Base-by-base conservation (phyloP, 2,888 invertebrate species). In the Chrysolina americana region DNA sequence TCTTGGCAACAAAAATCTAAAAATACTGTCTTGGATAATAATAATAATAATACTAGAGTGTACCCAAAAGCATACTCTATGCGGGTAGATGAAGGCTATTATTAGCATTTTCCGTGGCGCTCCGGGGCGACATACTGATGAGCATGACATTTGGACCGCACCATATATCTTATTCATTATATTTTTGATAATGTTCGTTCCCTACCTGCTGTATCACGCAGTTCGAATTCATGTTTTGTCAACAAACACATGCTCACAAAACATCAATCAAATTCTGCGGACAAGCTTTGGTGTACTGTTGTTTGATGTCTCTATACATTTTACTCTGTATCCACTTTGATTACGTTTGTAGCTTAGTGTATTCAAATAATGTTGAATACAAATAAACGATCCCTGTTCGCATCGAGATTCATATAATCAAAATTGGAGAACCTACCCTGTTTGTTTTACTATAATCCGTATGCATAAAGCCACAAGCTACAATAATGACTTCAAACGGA, bases 301-400 rank as follows among this genome's bases (percentile, higher is more conserved):
- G 65, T 74, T 74, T 74, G 76, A 73, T 74, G 63, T 74, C 75
- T 73, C 73, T 69, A 68, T 73, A n/a, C n/a, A 68, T 53, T 21
- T 21, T 21, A 53, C 70, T 75, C 75, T 70, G 65, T 74, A 76
- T 76, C 70, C 68, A 76, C 73, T 76, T 75, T 79, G 80, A 80
- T 80, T 79, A 77, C 78, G 78, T 80, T 78, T 76, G 78, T 76
- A 74, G 75, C 74, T 75, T 76, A 76, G 78, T 77, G 72, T 77
- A 78, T 79, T 79, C 74, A 76, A 76, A 78, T 36, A 36, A 36
- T 76, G 77, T 68, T 73, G 74, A 68, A 76, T 74, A 73, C 78
- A 78, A 80, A 80, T 77, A 78, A 76, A 68, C 72, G 41, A 59
- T 73, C 70, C 74, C 59, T 74, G 76, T 78, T 76, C 75, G 74